Conservation (phyloP, 2,113 vertebrate genomes). For the Stigmatopora nigra region DNA sequence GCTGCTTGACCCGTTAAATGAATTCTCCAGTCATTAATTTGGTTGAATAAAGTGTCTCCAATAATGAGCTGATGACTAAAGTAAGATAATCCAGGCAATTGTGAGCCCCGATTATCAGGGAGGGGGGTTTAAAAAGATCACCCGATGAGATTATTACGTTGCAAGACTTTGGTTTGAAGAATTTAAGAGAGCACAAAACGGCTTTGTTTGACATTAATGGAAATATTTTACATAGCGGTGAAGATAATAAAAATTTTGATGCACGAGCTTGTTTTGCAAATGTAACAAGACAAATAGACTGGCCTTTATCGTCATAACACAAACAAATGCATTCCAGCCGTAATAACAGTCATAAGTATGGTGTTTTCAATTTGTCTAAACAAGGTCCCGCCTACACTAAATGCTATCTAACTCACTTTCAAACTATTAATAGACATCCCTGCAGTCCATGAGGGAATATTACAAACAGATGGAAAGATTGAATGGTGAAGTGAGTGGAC, state of each 20-base stretch:
- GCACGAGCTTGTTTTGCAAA: neutral
- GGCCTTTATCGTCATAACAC: conserved; percentile 14
- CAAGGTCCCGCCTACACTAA: conserved; percentile 29
- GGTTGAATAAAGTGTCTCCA: neutral
- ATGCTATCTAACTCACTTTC: conserved; percentile 36
- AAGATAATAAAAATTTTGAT: neutral
- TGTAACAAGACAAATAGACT: neutral
- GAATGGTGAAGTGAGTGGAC: conserved; percentile 28
- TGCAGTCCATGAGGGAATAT: conserved; percentile 29
- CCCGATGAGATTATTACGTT: neutral
- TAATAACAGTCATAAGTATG: conserved; percentile 8
- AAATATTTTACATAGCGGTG: neutral
- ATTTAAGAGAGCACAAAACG: too few species aligned
- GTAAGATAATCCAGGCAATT: neutral
- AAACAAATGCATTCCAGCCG: conserved; percentile 21
- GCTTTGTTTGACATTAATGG: neutral
- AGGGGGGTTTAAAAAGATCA: neutral
- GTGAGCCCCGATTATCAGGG: neutral
- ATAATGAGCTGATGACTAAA: neutral
- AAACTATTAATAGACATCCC: conserved; percentile 46
- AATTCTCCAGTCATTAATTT: neutral
- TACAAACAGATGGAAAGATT: conserved; percentile 35
- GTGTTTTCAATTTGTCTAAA: conserved; percentile 19
- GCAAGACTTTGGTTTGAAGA: neutral
- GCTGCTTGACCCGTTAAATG: neutral